Evolutionary conservation across 2,113 vertebrate genomes (phyloP).

Genomic region (Pachycephala philippinensis): DNA sequence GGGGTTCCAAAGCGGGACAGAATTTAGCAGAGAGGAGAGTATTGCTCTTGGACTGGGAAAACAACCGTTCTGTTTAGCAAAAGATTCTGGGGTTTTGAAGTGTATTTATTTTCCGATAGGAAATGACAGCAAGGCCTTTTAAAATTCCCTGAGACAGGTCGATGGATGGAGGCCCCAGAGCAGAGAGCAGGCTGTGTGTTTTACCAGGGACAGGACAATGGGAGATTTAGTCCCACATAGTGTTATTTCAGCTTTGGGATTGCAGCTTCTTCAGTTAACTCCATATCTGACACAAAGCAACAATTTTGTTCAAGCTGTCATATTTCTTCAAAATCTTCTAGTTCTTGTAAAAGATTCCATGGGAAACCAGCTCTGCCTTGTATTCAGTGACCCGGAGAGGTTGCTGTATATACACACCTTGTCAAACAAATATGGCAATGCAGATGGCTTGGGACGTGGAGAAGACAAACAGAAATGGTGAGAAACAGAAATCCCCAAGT

Average conservation of each 20-base stretch:
- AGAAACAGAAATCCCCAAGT: constrained; percentile 12
- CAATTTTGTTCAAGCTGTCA: not conserved
- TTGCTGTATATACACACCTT: constrained; percentile 14
- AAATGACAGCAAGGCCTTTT: constrained; percentile 8
- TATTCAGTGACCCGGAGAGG: constrained; percentile 8
- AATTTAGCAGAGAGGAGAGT: not conserved
- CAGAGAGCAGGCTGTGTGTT: not conserved
- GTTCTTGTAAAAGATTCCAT: not conserved
- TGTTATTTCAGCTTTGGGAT: not conserved
- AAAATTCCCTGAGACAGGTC: not conserved
- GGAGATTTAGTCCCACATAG: not conserved
- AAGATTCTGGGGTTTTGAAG: constrained; percentile 8
- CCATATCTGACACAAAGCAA: not conserved
- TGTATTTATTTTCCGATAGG: constrained; percentile 29
- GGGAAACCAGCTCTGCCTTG: not conserved
- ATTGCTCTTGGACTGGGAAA: constrained; percentile 53
- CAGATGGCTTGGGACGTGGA: constrained; percentile 35
- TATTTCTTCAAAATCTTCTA: not conserved
- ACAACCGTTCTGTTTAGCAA: constrained; percentile 1
- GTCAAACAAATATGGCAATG: constrained; percentile 42
- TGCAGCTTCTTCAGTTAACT: not conserved
- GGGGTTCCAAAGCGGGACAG: constrained; percentile 22
- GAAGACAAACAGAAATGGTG: not conserved
- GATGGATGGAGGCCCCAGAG: not conserved
- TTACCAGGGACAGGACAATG: not conserved